Evolutionary conservation across 2,888 invertebrate species (phyloP).

Genomic region (Rhagophthalmus giganteus): DNA sequence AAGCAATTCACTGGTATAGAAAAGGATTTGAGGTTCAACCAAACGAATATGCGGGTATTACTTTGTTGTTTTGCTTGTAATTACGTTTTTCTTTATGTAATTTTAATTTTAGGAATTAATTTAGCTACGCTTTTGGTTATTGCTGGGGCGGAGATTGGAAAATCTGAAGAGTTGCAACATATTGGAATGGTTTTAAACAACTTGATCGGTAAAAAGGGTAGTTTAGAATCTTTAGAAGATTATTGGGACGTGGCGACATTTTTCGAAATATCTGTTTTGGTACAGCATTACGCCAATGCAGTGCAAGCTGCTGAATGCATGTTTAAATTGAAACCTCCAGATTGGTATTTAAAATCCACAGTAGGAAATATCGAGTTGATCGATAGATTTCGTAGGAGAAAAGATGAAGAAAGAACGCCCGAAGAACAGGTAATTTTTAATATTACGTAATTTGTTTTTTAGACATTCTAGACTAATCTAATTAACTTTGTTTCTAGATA

Average conservation of each 20-base stretch:
- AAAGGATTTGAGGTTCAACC: slow-evolving; percentile 98
- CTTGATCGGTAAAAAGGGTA: slow-evolving; percentile 96
- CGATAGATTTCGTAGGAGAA: slow-evolving; percentile 82
- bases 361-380: slow-evolving; percentile 95
- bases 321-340: slow-evolving; percentile 88
- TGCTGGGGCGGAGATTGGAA: slow-evolving; percentile 92
- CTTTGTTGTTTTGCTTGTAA: too few relatives aligned
- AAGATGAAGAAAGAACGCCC: slow-evolving; percentile 72
- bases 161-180: slow-evolving; percentile 87
- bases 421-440: slow-evolving; percentile 82
- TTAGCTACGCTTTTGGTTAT: slow-evolving; percentile 95
- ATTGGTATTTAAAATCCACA: slow-evolving; percentile 96
- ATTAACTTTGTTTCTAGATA: too few relatives aligned
- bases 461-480: too few relatives aligned
- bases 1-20: slow-evolving; percentile 96
- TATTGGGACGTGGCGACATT: slow-evolving; percentile 99
- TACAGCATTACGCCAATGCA: slow-evolving; percentile 95
- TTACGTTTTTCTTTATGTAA: too few relatives aligned
- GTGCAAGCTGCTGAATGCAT: slow-evolving; percentile 95
- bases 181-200: slow-evolving; percentile 95
- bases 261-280: slow-evolving; percentile 96
- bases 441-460: too few relatives aligned
- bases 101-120: slow-evolving; percentile 77
- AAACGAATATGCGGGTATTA: slow-evolving; percentile 96
- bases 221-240: slow-evolving; percentile 86